Base-by-base conservation (phyloP, 2,888 invertebrate genomes). In the Drepanosiphum platanoidis region DNA sequence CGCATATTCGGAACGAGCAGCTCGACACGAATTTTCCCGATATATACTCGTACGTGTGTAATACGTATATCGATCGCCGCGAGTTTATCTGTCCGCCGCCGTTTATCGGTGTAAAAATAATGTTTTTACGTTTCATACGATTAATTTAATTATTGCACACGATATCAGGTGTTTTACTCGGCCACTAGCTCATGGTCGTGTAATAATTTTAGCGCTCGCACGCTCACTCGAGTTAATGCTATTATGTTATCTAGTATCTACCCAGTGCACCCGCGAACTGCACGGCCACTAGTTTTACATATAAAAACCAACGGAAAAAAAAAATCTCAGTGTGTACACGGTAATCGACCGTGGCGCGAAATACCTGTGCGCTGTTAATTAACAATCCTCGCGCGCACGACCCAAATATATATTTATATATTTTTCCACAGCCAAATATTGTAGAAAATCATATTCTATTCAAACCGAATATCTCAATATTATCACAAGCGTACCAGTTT, bases 1-100 rank as follows among this genome's bases (percentile, higher is more conserved):
- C n/a, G n/a, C n/a, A 42, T 32, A 61, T n/a, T 82, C 42, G 39
- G 13, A 82, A 64, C n/a, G n/a, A 81, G 58, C 71, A n/a, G 81
- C 32, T 18, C n/a, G 27, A 68, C 68, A 52, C 18, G 9, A 27
- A 70, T 36, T 22, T 52, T 18, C 4, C 39, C n/a, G n/a, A n/a
- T 39, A 52, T 7, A 18, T 52, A 2, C 3, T 52, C 52, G 8
- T 52, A 52, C 22, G n/a, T n/a, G n/a, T n/a, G n/a, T n/a, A n/a
- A n/a, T n/a, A n/a, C n/a, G n/a, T n/a, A n/a, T n/a, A n/a, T n/a
- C n/a, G n/a, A n/a, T n/a, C n/a, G n/a, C n/a, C n/a, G n/a, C n/a
- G n/a, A n/a, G n/a, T n/a, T n/a, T n/a, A n/a, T n/a, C n/a, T n/a
- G n/a, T n/a, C n/a, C n/a, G n/a, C 15, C 46, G 13, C 3, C 15